Evolutionary conservation across 2,113 vertebrate species (phyloP), one percentile per base, ranked within the genome.

Genomic region (Corydoras maculifer): DNA sequence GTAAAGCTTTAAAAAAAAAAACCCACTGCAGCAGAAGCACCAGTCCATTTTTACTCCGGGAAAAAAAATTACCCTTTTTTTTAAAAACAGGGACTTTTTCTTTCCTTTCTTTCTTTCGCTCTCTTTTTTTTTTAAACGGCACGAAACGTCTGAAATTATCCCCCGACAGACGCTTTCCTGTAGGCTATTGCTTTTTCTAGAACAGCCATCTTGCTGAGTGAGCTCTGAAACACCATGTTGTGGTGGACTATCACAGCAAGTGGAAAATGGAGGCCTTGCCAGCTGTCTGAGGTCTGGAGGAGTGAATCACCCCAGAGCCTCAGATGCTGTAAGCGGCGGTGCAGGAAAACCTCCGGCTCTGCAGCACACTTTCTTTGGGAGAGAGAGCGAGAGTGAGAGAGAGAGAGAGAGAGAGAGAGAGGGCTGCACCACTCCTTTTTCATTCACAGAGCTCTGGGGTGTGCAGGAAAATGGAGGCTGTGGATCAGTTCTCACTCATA

Each of bases 401-500:
- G 25, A 30, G 9, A 64, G 31, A 18, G 31, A 66, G 66, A 63
- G 43, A 68, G 49, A 9, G 25, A 48, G 30, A 48, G 29, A 50
- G 68, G 51, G 60, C 13, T 53, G 79, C 79, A 80, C 35, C 35
- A 43, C 35, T 43, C 35, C 68, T 64, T 74, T 82, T 57, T 68
- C 78, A 81, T 84, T 80, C 70, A 78, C 73, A 13, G 13, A 64
- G 63, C 79, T 74, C 82, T 80, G 25, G 76, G 62, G 79, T 69
- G 75, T 5, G 3, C 70, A 77, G 62, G 74, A 66, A 77, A 69
- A 77, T 68, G 54, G 67, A 73, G 69, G 70, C 59, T 75, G 77
- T 65, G 75, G 79, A 80, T 80, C 77, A 82, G 84, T 80, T 86
- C 82, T 82, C 76, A 72, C 80, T 67, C 61, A 74, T 76, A 69